These are phyloP conservation scores for Cisticola juncidis DNA, from an alignment of 2,113 vertebrate genomes.

Conservation along the genomic window DNA sequence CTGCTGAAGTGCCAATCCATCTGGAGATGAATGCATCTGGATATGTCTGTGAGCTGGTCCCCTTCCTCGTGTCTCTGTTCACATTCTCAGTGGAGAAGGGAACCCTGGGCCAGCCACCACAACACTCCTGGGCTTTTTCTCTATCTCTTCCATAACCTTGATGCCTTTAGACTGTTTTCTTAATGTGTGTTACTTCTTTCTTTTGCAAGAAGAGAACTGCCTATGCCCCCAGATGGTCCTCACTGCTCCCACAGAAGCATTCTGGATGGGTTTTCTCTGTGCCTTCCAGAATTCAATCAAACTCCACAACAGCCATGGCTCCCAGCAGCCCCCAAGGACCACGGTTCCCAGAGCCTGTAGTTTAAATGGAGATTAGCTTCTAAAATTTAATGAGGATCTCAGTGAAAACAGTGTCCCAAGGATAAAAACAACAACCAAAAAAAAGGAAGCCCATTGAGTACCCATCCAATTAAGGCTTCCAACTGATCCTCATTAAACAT, in stretches of 20 bases:
- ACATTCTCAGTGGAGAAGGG: background rate
- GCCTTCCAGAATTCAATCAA: background rate
- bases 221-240: background rate
- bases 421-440: background rate
- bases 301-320: background rate
- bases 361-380: constrained; percentile 46
- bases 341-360: background rate
- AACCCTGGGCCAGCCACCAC: background rate
- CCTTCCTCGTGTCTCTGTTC: background rate
- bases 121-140: background rate
- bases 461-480: constrained; percentile 66
- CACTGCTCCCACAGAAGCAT: background rate
- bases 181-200: background rate
- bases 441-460: constrained; percentile 8
- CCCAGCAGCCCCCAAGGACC: background rate
- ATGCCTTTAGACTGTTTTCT: background rate
- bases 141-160: background rate
- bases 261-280: background rate
- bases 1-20: background rate
- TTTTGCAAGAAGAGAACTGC: background rate
- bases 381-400: constrained; percentile 55
- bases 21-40: background rate
- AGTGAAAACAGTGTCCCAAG: constrained; percentile 33
- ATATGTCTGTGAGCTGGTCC: background rate
- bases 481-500: constrained; percentile 53